These are phyloP conservation scores for Urocitellus parryii DNA, from an alignment of 2,113 vertebrate genomes.

Conservation along the genomic window DNA sequence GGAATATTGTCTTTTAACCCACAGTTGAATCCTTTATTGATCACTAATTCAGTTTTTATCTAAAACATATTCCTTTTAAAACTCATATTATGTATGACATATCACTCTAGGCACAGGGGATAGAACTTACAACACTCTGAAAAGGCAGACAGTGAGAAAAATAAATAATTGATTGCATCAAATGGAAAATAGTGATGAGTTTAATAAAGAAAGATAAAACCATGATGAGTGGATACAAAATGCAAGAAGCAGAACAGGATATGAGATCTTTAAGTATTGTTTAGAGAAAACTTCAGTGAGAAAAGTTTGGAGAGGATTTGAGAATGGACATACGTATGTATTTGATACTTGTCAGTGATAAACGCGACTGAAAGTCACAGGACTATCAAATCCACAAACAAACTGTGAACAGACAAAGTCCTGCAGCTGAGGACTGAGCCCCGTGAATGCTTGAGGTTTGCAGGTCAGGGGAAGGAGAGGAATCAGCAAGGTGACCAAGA, in stretches of 20 bases:
- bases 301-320: not conserved
- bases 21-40: not conserved
- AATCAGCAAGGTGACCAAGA: not conserved
- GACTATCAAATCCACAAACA: not conserved
- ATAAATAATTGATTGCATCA: not conserved
- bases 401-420: not conserved
- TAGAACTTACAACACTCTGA: not conserved
- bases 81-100: not conserved
- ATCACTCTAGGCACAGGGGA: not conserved
- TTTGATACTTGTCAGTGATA: not conserved
- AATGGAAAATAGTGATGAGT: not conserved
- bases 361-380: not conserved
- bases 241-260: not conserved
- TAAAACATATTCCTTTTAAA: not conserved
- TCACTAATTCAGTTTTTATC: not conserved
- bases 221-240: not conserved
- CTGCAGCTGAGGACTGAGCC: not conserved
- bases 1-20: not conserved
- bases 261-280: not conserved
- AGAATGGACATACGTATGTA: not conserved
- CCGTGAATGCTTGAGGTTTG: not conserved
- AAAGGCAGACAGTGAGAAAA: not conserved
- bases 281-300: not conserved
- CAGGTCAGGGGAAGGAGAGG: not conserved
- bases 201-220: constrained; percentile 1